These are phyloP conservation scores for Verasper variegatus DNA, from an alignment of 2,113 vertebrate species.

Conservation along the genomic window DNA sequence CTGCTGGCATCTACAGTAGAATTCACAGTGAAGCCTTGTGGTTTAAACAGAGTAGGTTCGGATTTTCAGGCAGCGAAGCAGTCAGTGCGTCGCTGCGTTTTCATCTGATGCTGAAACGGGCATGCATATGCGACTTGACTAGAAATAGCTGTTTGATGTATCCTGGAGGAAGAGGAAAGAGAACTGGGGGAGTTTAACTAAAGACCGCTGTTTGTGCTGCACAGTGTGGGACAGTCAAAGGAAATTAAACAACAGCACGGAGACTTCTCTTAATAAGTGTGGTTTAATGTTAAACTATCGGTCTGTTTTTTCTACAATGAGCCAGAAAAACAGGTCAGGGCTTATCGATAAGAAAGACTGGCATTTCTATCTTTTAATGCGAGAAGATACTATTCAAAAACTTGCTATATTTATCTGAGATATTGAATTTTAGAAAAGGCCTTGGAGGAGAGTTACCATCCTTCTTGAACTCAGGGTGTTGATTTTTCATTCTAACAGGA, in stretches of 20 bases:
- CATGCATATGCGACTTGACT: constrained; percentile 39
- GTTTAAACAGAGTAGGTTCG: constrained; percentile 31
- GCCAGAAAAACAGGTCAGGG: constrained; percentile 12
- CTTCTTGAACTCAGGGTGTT: neutral
- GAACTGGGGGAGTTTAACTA: constrained; percentile 31
- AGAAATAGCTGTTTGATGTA: constrained; percentile 59
- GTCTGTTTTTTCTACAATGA: constrained; percentile 2
- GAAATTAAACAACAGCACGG: constrained; percentile 26
- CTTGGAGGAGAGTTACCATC: neutral
- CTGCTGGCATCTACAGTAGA: constrained; percentile 14
- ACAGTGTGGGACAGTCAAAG: constrained; percentile 4
- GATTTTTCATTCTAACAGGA: no score
- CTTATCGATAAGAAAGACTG: neutral
- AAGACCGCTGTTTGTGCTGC: constrained; percentile 32
- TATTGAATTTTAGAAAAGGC: neutral
- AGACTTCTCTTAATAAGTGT: neutral
- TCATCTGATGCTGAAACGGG: constrained; percentile 52
- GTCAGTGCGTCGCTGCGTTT: constrained; percentile 50
- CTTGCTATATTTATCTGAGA: neutral
- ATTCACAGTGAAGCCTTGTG: constrained; percentile 41
- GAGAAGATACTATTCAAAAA: neutral
- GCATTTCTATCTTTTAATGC: neutral
- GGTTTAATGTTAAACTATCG: constrained; percentile 1
- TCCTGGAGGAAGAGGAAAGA: constrained; percentile 37
- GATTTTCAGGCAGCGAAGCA: constrained; percentile 47